Evolutionary conservation across 64 coral and sea anemone genomes (phyloP).

Genomic region (Catalaphyllia jardinei): DNA sequence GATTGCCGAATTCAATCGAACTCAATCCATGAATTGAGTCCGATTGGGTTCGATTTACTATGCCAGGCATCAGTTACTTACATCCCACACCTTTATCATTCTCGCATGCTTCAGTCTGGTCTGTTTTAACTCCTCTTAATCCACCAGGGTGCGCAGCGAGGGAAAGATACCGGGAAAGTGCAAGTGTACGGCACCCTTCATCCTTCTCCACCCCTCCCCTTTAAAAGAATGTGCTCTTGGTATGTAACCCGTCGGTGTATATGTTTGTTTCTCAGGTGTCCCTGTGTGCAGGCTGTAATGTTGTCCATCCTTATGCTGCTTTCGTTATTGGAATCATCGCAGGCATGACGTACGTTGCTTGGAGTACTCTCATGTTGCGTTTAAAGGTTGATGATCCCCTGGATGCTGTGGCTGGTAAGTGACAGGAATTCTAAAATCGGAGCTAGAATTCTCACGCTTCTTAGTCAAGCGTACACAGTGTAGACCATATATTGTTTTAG

Average conservation of each 20-base stretch:
- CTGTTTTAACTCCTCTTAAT: too few relatives aligned
- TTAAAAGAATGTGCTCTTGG: neutral
- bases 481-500: too few relatives aligned
- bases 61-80: too few relatives aligned
- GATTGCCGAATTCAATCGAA: too few relatives aligned
- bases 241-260: neutral
- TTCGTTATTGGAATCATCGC: slow-evolving; percentile 72
- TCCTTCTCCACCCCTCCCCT: too few relatives aligned
- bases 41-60: too few relatives aligned
- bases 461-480: neutral
- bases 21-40: too few relatives aligned
- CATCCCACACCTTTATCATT: too few relatives aligned
- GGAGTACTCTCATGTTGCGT: slow-evolving; percentile 58
- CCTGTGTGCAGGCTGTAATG: slow-evolving; percentile 83
- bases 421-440: neutral
- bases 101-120: too few relatives aligned
- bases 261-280: slow-evolving; percentile 62
- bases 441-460: neutral
- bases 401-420: slow-evolving; percentile 74
- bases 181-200: too few relatives aligned
- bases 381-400: slow-evolving; percentile 72
- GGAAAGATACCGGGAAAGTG: too few relatives aligned
- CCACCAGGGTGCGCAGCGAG: too few relatives aligned
- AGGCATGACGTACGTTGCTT: slow-evolving; percentile 67
- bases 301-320: slow-evolving; percentile 72